Evolutionary conservation across 1,140 invertebrate species (phyloP), one percentile per base, ranked within the genome.

Genomic region (Drosophila sulfurigaster): DNA sequence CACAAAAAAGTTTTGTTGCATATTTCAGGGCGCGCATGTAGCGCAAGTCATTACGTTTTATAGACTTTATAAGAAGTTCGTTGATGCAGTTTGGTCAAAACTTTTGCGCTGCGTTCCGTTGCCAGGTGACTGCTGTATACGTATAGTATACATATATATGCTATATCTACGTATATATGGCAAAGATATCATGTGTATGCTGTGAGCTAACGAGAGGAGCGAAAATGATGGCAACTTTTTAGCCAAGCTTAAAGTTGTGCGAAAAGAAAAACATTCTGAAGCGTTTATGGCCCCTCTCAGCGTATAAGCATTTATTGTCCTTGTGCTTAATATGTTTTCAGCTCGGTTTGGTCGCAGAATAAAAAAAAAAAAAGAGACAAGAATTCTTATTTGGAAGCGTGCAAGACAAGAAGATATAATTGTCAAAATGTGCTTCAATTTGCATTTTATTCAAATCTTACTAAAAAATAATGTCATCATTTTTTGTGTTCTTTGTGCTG

Each of bases 1-100:
- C 85, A 83, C 16, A 52, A 56, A 77, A 82, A 82, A 69, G 59
- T 87, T 83, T 87, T 86, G 82, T 87, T 86, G 83, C 83, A 87
- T 87, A 87, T 87, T 78, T 76, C 71, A 65, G 69, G 70, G 80
- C 32, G 79, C 76, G 66, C 83, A 78, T 89, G 83, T 88, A 88
- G 85, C 83, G 69, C 83, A 78, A 88, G 83, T 88, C 85, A 89
- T 88, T 88, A 88, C 83, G 70, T 88, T 88, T 88, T 88, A 88
- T 88, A 89, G 83, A 88, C 83, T 88, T 87, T 87, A 81, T 89
- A 88, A 89, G 83, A 88, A 88, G 67, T 88, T 88, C 75, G 76
- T 57, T 77, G 79, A 88, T 88, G 85, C 83, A 88, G 81, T 83
- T 89, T 70, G 85, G 70, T 78, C 65, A 58, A 83, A 88, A 88